Evolutionary conservation across 2,113 vertebrate genomes (phyloP).

Genomic region (Eudyptes chrysolophus): DNA sequence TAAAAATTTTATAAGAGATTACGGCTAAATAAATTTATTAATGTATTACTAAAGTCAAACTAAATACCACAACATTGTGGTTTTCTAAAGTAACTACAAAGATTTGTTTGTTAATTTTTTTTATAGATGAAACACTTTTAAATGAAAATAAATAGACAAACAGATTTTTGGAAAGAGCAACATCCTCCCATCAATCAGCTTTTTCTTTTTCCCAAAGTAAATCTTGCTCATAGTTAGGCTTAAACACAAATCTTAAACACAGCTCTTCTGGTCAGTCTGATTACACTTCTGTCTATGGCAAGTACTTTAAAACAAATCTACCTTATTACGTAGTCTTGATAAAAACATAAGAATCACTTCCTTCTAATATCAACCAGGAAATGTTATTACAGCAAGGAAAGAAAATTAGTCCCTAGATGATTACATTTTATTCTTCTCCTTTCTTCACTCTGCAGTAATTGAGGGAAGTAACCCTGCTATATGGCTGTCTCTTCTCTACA

Average conservation of each 20-base stretch:
- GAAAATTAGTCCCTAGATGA: not conserved
- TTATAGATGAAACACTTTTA: not conserved
- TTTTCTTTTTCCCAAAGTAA: not conserved
- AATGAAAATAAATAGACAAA: not conserved
- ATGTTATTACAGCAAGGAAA: not conserved
- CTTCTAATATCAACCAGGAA: not conserved
- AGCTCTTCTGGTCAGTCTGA: not conserved
- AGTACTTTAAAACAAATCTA: not conserved
- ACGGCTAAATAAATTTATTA: not conserved
- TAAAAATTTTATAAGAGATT: not conserved
- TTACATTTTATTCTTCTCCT: not conserved
- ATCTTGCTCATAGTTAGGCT: not conserved
- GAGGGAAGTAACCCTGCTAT: not conserved
- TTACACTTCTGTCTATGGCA: not conserved
- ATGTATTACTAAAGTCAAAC: not conserved
- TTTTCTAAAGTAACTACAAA: not conserved
- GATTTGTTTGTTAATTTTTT: not conserved
- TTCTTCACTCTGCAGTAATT: not conserved
- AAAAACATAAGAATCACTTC: not conserved
- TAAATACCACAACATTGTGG: not conserved
- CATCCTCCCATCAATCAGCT: not conserved
- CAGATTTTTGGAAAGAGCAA: not conserved
- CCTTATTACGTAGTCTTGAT: not conserved
- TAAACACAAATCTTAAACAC: not conserved
- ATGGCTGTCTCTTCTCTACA: not conserved